Conservation (phyloP, 2,888 invertebrate species). For the Pseudococcus jackbeardsleyi region DNA sequence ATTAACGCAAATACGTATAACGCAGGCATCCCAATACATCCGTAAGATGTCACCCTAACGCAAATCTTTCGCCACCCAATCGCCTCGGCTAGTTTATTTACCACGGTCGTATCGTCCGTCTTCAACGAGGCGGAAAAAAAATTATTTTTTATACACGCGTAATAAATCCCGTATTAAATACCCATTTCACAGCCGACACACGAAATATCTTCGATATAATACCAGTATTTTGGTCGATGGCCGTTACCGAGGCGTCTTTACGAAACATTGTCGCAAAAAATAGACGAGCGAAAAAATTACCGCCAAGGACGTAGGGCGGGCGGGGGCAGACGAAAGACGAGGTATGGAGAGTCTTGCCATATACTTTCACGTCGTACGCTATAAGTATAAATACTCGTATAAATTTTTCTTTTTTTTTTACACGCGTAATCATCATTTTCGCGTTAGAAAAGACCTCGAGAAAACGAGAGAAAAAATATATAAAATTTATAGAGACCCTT, state of each 20-base stretch:
- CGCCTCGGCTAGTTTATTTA: neutral
- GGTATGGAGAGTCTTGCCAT: neutral
- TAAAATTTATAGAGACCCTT: neutral
- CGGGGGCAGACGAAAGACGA: neutral
- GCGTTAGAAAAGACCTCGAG: slow-evolving; percentile 19
- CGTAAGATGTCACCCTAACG: too few relatives aligned
- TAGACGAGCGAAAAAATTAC: neutral
- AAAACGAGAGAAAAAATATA: slow-evolving; percentile 16
- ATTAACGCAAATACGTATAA: neutral
- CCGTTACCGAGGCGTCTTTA: neutral
- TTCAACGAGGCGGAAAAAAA: neutral
- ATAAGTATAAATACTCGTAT: slow-evolving; percentile 5
- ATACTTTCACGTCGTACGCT: neutral
- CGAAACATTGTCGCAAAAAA: neutral
- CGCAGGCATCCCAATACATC: too few relatives aligned
- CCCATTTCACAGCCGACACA: slow-evolving; percentile 36
- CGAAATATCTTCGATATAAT: neutral
- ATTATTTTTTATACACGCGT: slow-evolving; percentile 23
- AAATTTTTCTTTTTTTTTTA: slow-evolving; percentile 12
- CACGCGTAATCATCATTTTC: slow-evolving; percentile 12
- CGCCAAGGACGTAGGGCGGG: too few relatives aligned
- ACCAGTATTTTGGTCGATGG: neutral
- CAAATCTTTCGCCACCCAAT: slow-evolving; percentile 12
- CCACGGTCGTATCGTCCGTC: neutral
- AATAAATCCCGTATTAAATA: slow-evolving; percentile 46